Conservation (phyloP, 1,140 invertebrate genomes). For the Andrena cerasifolii region DNA sequence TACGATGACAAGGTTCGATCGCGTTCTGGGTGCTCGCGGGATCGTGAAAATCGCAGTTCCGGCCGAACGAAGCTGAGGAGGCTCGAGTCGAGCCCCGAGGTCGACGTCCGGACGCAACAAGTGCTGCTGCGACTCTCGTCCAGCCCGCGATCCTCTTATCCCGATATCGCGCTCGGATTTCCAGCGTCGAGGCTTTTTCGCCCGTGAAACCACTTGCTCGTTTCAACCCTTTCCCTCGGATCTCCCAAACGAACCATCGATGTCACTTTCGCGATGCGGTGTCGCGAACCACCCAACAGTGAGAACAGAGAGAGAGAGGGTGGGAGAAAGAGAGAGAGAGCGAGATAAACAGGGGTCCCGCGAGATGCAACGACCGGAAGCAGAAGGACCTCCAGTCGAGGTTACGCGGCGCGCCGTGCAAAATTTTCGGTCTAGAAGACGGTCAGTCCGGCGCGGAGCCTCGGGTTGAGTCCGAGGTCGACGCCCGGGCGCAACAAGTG, state of each 20-base stretch:
- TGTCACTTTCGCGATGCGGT: too few relatives aligned
- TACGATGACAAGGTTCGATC: too few relatives aligned
- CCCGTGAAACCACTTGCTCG: neutral
- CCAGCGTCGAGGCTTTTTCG: constrained; percentile 3
- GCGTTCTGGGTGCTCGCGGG: too few relatives aligned
- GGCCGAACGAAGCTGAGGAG: constrained; percentile 55
- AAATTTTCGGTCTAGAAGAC: constrained; percentile 61
- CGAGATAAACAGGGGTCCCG: neutral
- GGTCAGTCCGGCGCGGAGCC: constrained; percentile 52
- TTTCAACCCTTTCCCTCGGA: neutral
- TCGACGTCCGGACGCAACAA: constrained; percentile 72
- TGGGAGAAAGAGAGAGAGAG: neutral
- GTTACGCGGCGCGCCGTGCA: constrained; percentile 31
- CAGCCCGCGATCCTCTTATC: constrained; percentile 42
- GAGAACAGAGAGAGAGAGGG: neutral
- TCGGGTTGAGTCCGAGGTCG: constrained; percentile 69
- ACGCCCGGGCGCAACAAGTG: constrained; percentile 68
- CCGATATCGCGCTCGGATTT: constrained; percentile 30
- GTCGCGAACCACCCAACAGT: neutral
- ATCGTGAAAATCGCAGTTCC: constrained; percentile 60
- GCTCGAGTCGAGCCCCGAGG: constrained; percentile 63
- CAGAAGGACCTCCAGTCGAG: constrained; percentile 20
- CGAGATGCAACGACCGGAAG: constrained; percentile 9
- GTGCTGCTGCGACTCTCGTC: constrained; percentile 60
- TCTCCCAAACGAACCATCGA: neutral